phyloP scores from a whole-genome alignment of 1,140 invertebrate species.

The Euura saliciscinereae region DNA sequence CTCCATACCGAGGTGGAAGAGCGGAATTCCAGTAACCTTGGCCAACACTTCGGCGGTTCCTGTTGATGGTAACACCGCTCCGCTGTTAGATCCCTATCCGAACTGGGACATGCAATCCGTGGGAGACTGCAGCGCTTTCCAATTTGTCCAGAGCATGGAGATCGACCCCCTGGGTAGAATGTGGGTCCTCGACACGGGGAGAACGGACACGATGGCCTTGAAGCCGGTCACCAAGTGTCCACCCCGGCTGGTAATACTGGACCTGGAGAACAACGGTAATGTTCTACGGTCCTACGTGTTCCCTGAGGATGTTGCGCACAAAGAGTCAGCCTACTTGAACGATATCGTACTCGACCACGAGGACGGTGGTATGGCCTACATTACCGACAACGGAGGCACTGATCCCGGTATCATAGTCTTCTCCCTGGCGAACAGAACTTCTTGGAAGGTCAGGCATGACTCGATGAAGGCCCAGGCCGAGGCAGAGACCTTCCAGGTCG shows the following conservation, averaged over 20 bases:
- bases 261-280: conserved; percentile 65
- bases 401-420: conserved; percentile 74
- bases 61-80: conserved; percentile 60
- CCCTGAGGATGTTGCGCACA: conserved; percentile 58
- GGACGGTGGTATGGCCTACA: conserved; percentile 71
- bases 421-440: conserved; percentile 63
- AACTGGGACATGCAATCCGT: conserved; percentile 69
- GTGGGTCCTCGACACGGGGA: conserved; percentile 74
- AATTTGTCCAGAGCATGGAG: conserved; percentile 74
- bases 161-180: conserved; percentile 71
- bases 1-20: conserved; percentile 50
- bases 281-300: conserved; percentile 64
- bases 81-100: conserved; percentile 69
- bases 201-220: conserved; percentile 58
- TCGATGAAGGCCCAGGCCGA: conserved; percentile 67
- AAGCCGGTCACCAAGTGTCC: conserved; percentile 62
- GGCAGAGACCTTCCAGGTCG: conserved; percentile 64
- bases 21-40: conserved; percentile 56
- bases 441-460: conserved; percentile 71
- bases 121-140: conserved; percentile 66
- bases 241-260: conserved; percentile 70
- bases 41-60: conserved; percentile 32
- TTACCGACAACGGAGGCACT: conserved; percentile 67
- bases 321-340: conserved; percentile 64
- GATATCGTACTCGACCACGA: conserved; percentile 73